Evolutionary conservation across 2,797 vertebrate species (phyloP).

Genomic region (Siniperca undulata): DNA sequence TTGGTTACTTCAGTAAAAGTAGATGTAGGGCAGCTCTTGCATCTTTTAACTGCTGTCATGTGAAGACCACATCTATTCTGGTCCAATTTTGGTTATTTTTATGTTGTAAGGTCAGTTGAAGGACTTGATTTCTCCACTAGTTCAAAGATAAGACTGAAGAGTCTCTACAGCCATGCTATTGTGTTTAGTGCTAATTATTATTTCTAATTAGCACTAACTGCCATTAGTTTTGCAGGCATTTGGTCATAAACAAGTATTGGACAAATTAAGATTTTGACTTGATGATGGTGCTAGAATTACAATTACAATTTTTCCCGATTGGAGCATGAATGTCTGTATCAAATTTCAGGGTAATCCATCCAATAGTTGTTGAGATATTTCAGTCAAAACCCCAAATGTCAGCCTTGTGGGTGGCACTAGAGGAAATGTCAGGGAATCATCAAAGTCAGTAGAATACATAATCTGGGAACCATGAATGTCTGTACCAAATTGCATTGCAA

Average conservation of each 20-base stretch:
- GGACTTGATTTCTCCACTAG: not conserved
- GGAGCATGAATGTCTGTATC: too few relatives aligned
- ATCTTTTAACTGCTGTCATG: not conserved
- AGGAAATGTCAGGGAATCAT: not conserved
- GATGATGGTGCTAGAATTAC: not conserved
- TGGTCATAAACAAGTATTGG: not conserved
- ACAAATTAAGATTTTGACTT: not conserved
- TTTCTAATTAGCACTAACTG: not conserved
- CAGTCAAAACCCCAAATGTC: too few relatives aligned
- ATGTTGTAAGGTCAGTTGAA: not conserved
- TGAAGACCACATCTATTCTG: not conserved
- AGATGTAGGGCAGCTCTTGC: constrained; percentile 3
- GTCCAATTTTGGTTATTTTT: constrained; percentile 7
- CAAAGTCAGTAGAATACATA: not conserved
- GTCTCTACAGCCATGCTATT: not conserved
- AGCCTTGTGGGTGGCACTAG: too few relatives aligned
- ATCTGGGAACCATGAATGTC: not conserved
- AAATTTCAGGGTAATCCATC: too few relatives aligned
- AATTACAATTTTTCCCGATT: too few relatives aligned
- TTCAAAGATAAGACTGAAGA: not conserved
- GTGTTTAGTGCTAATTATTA: too few relatives aligned
- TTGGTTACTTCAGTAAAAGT: not conserved
- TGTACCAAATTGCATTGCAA: not conserved
- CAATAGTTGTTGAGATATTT: too few relatives aligned
- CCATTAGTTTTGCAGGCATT: not conserved